Base-by-base conservation (phyloP, 2,797 vertebrate species). In the Tadarida brasiliensis region DNA sequence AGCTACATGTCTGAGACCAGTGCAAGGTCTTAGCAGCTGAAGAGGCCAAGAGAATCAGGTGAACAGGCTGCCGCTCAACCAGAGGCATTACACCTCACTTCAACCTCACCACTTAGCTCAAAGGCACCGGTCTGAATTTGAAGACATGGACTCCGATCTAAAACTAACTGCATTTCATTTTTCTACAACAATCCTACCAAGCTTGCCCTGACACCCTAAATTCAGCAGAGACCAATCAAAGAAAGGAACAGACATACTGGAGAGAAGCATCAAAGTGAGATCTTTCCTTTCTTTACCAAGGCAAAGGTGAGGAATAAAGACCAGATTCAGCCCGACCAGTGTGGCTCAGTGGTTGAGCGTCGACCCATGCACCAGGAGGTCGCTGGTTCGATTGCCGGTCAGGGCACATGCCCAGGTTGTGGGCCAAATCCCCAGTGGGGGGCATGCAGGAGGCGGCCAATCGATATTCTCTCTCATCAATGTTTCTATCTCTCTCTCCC, bases 201-300 rank as follows among this genome's bases (percentile, higher is more conserved):
- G 20, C n/a, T 63, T 20, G n/a, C 44, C 57, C 68, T 95, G 63
- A 84, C 14, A 71, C 5, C 49, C 49, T 74, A 57, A 91, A 96
- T n/a, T 87, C 77, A 92, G 82, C 57, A 92, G 63, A 90, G 17
- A 91, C 47, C 91, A 94, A 73, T 8, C 47, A 88, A 94, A 88
- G 63, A 86, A 90, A 70, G 14, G 16, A 61, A 74, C 0, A 28
- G 57, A 39, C 54, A 65, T 67, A 51, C 63, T 59, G 35, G 35
- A 93, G 54, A 91, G 87, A 68, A 78, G 35, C 57, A 80, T 30
- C 67, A 20, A 89, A 71, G 28, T 84, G 80, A 84, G 59, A 74
- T 22, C n/a, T 68, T 92, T 78, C n/a, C 47, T 89, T 91, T 93
- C 39, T 90, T 71, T 68, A 81, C 24, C 33, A 82, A 94, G n/a